phyloP scores from a whole-genome alignment of 2,113 vertebrate species.

The Grammomys surdaster region DNA sequence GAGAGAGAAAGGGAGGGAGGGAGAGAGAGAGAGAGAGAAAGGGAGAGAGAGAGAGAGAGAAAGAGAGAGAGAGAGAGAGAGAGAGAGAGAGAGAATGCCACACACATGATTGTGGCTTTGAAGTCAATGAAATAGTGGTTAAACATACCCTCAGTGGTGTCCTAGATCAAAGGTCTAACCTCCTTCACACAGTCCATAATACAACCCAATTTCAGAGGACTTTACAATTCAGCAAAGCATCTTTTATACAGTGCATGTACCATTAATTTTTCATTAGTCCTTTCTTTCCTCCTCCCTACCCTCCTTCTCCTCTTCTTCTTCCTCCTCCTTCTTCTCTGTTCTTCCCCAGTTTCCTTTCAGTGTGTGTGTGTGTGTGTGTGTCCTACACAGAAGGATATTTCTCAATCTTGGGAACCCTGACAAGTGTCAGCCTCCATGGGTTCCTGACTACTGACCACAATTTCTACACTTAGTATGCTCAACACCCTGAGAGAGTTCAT shows the following conservation, averaged over 20 bases:
- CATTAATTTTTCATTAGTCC: background rate
- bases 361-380: background rate
- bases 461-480: constrained; percentile 25
- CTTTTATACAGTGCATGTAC: background rate
- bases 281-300: background rate
- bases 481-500: background rate
- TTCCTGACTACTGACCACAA: constrained; percentile 17
- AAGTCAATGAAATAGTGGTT: background rate
- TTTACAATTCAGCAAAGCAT: background rate
- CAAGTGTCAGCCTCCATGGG: background rate
- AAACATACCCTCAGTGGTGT: background rate
- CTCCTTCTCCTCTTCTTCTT: too few relatives aligned
- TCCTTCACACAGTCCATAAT: background rate
- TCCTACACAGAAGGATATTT: background rate
- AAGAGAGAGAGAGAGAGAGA: too few relatives aligned
- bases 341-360: background rate
- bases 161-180: background rate
- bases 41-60: background rate
- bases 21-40: too few relatives aligned
- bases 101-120: background rate
- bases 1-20: too few relatives aligned
- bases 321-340: background rate
- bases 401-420: background rate
- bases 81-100: background rate
- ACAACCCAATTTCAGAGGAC: background rate